A percentile compares a stretch with the other conserved stretches of the same genome.
Conservation (phyloP, 2,113 vertebrate species). For the Kryptolebias marmoratus region DNA sequence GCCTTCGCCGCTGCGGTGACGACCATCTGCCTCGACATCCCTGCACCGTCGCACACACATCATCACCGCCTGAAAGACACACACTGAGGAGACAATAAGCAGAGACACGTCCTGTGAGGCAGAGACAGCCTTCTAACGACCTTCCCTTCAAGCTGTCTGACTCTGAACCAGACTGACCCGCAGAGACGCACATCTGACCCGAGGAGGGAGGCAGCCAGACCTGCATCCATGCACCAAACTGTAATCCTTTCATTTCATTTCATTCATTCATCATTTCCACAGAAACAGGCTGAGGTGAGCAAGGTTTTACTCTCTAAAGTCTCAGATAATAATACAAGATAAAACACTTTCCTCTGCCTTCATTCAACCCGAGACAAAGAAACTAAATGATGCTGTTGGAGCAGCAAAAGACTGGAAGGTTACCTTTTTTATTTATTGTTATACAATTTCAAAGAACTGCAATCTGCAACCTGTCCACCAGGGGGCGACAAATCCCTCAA, state of each 20-base stretch:
- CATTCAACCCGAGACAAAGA: not conserved
- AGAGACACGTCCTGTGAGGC: too few relatives aligned
- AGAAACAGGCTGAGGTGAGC: too few relatives aligned
- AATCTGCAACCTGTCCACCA: not conserved
- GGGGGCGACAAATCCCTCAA: not conserved
- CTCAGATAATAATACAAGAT: not conserved
- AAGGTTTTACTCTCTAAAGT: not conserved
- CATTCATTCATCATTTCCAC: too few relatives aligned
- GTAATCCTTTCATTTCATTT: too few relatives aligned
- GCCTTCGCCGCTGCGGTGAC: conserved; percentile 41
- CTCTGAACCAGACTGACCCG: too few relatives aligned
- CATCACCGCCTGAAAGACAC: conserved; percentile 5
- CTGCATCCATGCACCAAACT: too few relatives aligned
- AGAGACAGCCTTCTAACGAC: too few relatives aligned
- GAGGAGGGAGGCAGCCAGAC: too few relatives aligned
- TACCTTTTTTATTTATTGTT: not conserved
- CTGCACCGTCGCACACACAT: not conserved
- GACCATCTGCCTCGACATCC: conserved; percentile 46
- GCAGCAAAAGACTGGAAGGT: not conserved
- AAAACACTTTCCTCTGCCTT: not conserved
- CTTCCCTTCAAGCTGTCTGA: too few relatives aligned
- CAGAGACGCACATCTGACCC: too few relatives aligned
- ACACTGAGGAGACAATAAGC: not conserved
- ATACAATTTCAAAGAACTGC: not conserved
- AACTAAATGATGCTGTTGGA: not conserved